phyloP scores from a whole-genome alignment of 2,797 vertebrate species.

The Gambusia yucatana region DNA sequence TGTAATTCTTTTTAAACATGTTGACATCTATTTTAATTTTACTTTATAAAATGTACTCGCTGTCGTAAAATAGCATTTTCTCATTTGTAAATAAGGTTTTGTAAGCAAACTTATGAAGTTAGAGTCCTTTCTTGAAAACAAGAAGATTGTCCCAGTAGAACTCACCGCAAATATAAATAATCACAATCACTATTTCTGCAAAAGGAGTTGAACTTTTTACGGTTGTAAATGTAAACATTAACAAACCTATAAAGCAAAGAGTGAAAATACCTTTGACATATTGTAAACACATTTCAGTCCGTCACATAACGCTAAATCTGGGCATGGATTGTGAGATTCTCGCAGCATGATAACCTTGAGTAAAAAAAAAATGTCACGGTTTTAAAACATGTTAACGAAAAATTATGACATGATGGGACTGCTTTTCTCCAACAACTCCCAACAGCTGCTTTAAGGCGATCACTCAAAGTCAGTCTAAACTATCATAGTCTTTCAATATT shows the following conservation, averaged over 20 bases:
- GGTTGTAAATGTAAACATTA: neutral
- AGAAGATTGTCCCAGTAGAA: neutral
- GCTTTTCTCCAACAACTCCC: neutral
- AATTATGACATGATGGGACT: neutral
- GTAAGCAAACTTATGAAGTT: neutral
- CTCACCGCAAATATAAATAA: neutral
- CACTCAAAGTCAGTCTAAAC: neutral
- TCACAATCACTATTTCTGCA: neutral
- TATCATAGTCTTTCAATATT: neutral
- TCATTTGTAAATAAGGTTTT: neutral
- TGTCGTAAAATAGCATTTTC: neutral
- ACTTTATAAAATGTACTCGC: neutral
- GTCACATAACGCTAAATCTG: neutral
- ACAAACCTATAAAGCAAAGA: too few species aligned
- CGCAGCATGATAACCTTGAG: neutral
- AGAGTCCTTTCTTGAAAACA: neutral
- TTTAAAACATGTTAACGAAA: neutral
- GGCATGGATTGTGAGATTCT: neutral
- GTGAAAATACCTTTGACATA: too few species aligned
- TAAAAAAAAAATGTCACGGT: neutral
- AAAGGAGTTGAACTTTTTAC: neutral
- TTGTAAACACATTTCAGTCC: too few species aligned
- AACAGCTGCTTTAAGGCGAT: neutral
- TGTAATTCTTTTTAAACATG: too few species aligned
- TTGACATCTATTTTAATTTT: too few species aligned